A percentile compares a stretch with the other conserved stretches of the same genome.
Evolutionary conservation across 2,797 vertebrate species (phyloP).

Genomic region (Macropodus opercularis): DNA sequence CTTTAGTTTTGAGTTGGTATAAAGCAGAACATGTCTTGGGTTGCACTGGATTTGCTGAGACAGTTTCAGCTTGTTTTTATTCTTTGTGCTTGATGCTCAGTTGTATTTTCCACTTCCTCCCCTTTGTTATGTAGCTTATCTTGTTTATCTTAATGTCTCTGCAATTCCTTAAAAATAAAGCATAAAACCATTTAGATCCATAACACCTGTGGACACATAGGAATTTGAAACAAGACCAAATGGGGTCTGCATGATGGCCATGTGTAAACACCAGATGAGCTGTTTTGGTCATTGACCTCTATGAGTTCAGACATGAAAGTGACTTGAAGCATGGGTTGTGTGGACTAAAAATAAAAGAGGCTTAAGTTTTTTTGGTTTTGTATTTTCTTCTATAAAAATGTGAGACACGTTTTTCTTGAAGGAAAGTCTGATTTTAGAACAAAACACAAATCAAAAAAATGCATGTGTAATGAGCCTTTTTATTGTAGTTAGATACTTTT

Average conservation of each 20-base stretch:
- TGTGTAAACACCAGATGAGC: conserved; percentile 64
- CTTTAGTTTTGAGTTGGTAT: conserved; percentile 70
- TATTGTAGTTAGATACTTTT: conserved; percentile 86
- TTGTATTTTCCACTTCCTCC: conserved; percentile 59
- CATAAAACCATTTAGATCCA: conserved; percentile 77
- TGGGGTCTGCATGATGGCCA: conserved; percentile 64
- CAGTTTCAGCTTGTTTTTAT: conserved; percentile 68
- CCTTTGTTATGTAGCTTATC: conserved; percentile 71
- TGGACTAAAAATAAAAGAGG: conserved; percentile 79
- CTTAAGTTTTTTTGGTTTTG: conserved; percentile 57
- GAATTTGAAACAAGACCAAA: conserved; percentile 67
- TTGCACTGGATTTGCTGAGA: conserved; percentile 86
- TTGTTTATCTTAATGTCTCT: conserved; percentile 75
- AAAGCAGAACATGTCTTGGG: conserved; percentile 80
- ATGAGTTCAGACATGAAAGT: conserved; percentile 67
- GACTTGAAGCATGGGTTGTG: conserved; percentile 79
- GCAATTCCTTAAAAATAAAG: conserved; percentile 76
- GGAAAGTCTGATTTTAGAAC: not conserved
- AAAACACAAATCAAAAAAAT: conserved; percentile 14
- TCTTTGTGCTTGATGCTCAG: conserved; percentile 64
- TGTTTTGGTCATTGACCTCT: conserved; percentile 55
- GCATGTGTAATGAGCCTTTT: conserved; percentile 83
- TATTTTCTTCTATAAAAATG: conserved; percentile 19
- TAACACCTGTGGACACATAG: conserved; percentile 69
- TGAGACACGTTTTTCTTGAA: not conserved